Evolutionary conservation across 2,113 vertebrate genomes (phyloP), one percentile per base, ranked within the genome.

Genomic region (Prunella himalayana): DNA sequence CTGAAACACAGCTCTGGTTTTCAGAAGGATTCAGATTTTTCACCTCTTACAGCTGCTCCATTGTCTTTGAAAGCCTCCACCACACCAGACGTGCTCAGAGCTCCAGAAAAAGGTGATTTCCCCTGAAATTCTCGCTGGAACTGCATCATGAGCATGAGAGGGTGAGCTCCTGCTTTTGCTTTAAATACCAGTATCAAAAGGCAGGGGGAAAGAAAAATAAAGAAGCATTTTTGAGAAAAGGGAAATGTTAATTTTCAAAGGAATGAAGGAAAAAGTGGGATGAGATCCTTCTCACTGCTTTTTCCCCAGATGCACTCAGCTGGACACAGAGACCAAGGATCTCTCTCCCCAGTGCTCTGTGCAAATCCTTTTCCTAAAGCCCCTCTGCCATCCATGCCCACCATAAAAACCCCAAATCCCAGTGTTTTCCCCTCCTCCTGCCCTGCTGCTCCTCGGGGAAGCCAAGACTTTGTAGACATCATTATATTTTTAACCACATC

Each of bases 141-240:
- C 47, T 24, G 21, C 41, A 50, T 6, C 20, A 1, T 9, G 33
- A 70, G 35, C 1, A 1, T 0, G 1, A 33, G 25, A 57, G 51
- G 59, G 28, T 15, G 85, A 47, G 35, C 17, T 63, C 51, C 39
- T 54, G n/a, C 13, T 9, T 80, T 66, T 42, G 63, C 13, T 81
- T 83, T 54, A 69, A 77, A 10, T 1, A 21, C 6, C 20, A 25
- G 17, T 8, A 49, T 16, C 31, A 21, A 51, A 51, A 5, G 0
- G 4, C 0, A 1, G 3, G 4, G 4, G 6, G 0, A 2, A 37
- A 25, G 3, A 42, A 30, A 30, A 53, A 18, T 13, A 51, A 80
- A 45, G 18, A 22, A 51, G 6, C 7, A 2, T 65, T 66, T 80
- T 16, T 37, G n/a, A 7, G 0, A 30, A 56, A 89, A n/a, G 1